Percentiles rank a stretch among this genome's conserved stretches.
These are phyloP conservation scores for Heliconius himera DNA, from an alignment of 1,140 invertebrate genomes.

Conservation along the genomic window DNA sequence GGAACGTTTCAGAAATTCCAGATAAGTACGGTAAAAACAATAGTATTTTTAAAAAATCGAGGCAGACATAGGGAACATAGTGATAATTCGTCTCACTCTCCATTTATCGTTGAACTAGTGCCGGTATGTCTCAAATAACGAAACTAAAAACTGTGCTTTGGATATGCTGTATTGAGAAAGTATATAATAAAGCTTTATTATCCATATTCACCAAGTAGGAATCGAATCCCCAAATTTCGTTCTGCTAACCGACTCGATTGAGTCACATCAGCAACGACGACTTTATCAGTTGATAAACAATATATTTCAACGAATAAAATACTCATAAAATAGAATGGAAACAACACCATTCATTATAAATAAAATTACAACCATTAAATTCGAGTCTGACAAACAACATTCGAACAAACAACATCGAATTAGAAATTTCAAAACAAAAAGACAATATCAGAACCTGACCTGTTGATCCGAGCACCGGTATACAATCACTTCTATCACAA, in stretches of 20 bases:
- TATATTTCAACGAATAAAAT: background rate
- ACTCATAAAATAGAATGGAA: background rate
- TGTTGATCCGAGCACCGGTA: constrained; percentile 51
- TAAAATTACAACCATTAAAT: background rate
- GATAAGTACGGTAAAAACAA: too few relatives aligned
- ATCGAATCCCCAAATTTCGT: background rate
- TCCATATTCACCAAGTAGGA: background rate
- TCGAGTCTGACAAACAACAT: background rate
- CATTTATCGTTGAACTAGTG: too few relatives aligned
- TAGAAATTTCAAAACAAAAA: constrained; percentile 26
- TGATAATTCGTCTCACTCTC: too few relatives aligned
- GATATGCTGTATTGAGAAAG: too few relatives aligned
- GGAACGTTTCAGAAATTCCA: too few relatives aligned
- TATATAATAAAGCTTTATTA: too few relatives aligned
- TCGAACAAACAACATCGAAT: constrained; percentile 1
- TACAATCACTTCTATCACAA: constrained; percentile 33
- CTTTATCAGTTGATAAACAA: background rate
- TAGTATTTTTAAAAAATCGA: too few relatives aligned
- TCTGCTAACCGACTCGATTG: background rate
- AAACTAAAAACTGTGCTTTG: too few relatives aligned
- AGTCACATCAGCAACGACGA: background rate
- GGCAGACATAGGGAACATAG: too few relatives aligned
- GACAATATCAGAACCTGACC: constrained; percentile 53
- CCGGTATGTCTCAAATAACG: too few relatives aligned
- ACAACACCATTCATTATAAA: background rate